phyloP scores from a whole-genome alignment of 2,113 vertebrate genomes.

The Notiomystis cincta region DNA sequence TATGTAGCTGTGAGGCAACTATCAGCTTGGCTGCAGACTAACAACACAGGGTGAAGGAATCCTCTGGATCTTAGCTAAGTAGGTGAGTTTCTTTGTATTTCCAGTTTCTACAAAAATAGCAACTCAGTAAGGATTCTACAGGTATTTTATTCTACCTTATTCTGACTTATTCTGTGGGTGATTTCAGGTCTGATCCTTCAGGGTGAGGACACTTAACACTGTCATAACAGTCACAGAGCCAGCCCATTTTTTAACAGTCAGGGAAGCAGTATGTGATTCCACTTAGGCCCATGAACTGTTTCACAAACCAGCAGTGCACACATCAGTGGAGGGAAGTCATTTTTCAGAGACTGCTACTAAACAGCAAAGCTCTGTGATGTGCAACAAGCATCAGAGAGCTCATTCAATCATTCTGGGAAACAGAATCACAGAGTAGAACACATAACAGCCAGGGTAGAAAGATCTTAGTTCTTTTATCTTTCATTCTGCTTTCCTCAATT shows the following conservation, averaged over 20 bases:
- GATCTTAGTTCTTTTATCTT: background rate
- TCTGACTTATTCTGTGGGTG: background rate
- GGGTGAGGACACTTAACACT: background rate
- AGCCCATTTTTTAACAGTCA: background rate
- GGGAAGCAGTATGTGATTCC: background rate
- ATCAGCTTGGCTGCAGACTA: background rate
- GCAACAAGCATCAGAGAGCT: background rate
- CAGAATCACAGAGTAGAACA: background rate
- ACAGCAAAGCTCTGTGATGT: background rate
- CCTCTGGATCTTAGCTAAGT: background rate
- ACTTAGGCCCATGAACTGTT: background rate
- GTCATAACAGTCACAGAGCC: background rate
- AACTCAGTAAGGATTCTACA: background rate
- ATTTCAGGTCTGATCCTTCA: background rate
- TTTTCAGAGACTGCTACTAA: background rate
- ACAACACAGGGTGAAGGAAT: background rate
- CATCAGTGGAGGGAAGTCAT: background rate
- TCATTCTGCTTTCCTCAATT: background rate
- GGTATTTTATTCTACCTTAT: background rate
- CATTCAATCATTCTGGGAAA: background rate
- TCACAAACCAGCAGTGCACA: background rate
- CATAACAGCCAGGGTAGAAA: background rate
- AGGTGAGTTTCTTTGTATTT: background rate
- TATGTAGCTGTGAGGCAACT: background rate
- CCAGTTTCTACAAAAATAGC: background rate